Percentiles rank a stretch among this genome's conserved stretches.
Conservation (phyloP, 2,797 vertebrate genomes). For the Benthosema pterotum region DNA sequence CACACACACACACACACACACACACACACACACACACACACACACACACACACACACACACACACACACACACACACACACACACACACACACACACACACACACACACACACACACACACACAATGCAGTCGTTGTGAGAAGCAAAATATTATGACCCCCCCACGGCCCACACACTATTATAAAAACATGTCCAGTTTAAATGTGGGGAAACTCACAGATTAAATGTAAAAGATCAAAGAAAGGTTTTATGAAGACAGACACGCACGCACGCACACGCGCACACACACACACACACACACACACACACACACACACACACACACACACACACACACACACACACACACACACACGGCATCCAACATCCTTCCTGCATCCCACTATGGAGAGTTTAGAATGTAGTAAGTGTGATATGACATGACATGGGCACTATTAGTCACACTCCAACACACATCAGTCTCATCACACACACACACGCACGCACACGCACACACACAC, state of each 20-base stretch:
- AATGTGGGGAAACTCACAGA: slow-evolving; percentile 26
- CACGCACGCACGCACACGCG: no score
- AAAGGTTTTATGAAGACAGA: neutral
- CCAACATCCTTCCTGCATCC: slow-evolving; percentile 55
- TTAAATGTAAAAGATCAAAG: slow-evolving; percentile 28
- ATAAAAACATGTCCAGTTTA: neutral
- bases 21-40: neutral
- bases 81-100: slow-evolving; percentile 9
- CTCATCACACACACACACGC: slow-evolving; percentile 37
- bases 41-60: slow-evolving; percentile 29
- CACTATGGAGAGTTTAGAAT: slow-evolving; percentile 41
- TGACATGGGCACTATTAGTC: slow-evolving; percentile 53
- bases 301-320: slow-evolving; percentile 32
- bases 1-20: slow-evolving; percentile 6
- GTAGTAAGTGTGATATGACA: slow-evolving; percentile 50
- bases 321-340: slow-evolving; percentile 21
- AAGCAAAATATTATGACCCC: slow-evolving; percentile 13
- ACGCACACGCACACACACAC: slow-evolving; percentile 8
- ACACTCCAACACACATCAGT: slow-evolving; percentile 49
- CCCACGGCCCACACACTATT: slow-evolving; percentile 11
- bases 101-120: slow-evolving; percentile 19
- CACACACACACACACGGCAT: slow-evolving; percentile 43
- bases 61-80: slow-evolving; percentile 9
- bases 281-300: neutral
- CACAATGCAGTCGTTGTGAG: slow-evolving; percentile 12